These are phyloP conservation scores for Caenorhabditis sp. DNA, from an alignment of 2,888 invertebrate species.

Conservation along the genomic window DNA sequence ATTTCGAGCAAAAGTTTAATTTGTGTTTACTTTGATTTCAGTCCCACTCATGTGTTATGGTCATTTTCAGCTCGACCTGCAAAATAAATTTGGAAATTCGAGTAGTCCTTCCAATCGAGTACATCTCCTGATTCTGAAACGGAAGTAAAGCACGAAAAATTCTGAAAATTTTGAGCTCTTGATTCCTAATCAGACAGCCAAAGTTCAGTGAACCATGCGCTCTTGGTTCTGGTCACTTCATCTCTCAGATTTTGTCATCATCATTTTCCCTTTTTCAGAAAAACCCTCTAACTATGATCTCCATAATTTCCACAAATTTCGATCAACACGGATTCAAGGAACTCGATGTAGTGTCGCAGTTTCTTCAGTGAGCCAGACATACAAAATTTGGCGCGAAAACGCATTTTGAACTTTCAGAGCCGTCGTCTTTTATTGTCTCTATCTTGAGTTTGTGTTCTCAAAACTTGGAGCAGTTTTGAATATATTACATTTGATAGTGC, in stretches of 20 bases:
- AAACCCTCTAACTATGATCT: not conserved
- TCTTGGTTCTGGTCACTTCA: conserved; percentile 11
- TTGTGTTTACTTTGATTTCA: no score
- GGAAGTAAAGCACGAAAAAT: no score
- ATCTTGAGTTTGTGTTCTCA: conserved; percentile 16
- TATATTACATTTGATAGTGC: conserved; percentile 17
- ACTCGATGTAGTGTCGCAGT: not conserved
- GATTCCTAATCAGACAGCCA: conserved; percentile 1
- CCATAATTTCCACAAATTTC: not conserved
- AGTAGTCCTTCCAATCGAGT: no score
- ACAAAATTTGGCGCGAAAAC: not conserved
- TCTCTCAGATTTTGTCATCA: not conserved
- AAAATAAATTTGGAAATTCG: no score
- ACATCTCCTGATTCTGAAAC: no score
- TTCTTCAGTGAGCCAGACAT: not conserved
- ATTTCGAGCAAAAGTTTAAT: no score
- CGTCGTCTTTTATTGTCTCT: not conserved
- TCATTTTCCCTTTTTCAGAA: not conserved
- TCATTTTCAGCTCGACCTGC: no score
- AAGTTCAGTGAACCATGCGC: conserved; percentile 20
- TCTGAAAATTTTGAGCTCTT: no score
- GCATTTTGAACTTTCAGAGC: not conserved
- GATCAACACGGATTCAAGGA: not conserved
- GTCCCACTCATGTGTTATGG: no score
- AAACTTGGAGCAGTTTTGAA: conserved; percentile 9